A percentile compares a stretch with the other conserved stretches of the same genome.
phyloP scores from a whole-genome alignment of 2,888 invertebrate species.

The Hipparchia semele region DNA sequence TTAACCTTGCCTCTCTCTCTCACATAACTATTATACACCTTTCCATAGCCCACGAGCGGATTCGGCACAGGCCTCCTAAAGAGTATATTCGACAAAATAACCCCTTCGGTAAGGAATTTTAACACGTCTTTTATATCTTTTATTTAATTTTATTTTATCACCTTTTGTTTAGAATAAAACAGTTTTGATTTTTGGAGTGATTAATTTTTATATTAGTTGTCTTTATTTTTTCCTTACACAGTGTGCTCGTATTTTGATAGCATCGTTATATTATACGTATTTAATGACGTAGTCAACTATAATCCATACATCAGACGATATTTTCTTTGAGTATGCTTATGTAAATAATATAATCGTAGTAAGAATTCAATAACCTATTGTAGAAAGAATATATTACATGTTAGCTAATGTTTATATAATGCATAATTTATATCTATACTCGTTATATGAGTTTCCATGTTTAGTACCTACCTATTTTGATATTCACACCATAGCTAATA shows the following conservation, averaged over 20 bases:
- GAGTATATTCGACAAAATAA: conserved; percentile 85
- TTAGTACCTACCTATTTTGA: conserved; percentile 26
- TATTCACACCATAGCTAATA: conserved; percentile 36
- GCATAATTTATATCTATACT: conserved; percentile 25
- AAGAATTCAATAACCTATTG: conserved; percentile 62
- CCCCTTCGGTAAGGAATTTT: conserved; percentile 84
- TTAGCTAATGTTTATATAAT: conserved; percentile 42
- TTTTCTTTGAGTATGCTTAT: conserved; percentile 78
- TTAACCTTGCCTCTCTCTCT: conserved; percentile 76
- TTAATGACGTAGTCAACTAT: conserved; percentile 67
- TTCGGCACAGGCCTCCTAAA: conserved; percentile 84
- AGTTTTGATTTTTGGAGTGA: conserved; percentile 67
- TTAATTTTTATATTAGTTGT: conserved; percentile 66
- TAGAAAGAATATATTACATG: conserved; percentile 52
- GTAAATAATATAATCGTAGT: conserved; percentile 69
- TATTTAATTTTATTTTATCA: conserved; percentile 62
- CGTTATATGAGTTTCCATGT: conserved; percentile 27
- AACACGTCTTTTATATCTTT: conserved; percentile 77
- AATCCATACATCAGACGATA: conserved; percentile 70
- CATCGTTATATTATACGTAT: conserved; percentile 59
- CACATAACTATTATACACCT: conserved; percentile 83
- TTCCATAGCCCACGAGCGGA: conserved; percentile 83
- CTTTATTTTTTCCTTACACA: conserved; percentile 62
- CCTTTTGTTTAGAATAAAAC: conserved; percentile 67
- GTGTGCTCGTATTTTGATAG: conserved; percentile 78